Base-by-base conservation (phyloP, 2,113 vertebrate species). In the Tetrax tetrax region DNA sequence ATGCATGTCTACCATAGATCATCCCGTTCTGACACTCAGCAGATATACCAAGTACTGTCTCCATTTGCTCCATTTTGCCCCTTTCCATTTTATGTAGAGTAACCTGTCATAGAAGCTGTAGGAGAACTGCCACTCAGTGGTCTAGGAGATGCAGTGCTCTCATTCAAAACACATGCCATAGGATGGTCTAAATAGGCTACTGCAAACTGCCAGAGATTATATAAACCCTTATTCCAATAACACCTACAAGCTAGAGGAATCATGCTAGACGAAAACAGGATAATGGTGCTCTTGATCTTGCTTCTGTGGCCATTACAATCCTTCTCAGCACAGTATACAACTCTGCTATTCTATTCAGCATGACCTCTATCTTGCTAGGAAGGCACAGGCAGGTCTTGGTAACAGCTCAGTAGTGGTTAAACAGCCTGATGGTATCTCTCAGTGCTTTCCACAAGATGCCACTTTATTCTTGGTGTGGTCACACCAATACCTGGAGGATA, bases 1-100 rank as follows among this genome's bases (percentile, higher is more conserved):
- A 74, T 19, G 17, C 3, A 31, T 6, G 27, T 27, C n/a, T 2
- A 0, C 14, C 1, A 1, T 20, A 91, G n/a, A 17, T 48, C 45
- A 65, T 29, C 37, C 8, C 66, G 37, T 29, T 72, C 24, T 48
- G 19, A 56, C 59, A 35, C n/a, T 56, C 35, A 20, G n/a, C 35
- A 68, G 29, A 64, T 56, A 41, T 9, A 71, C 20, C 45, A 59
- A 9, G 12, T 23, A 51, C 4, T 20, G 6, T 61, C 38, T 56
- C 38, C 1, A 1, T 43, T 79, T 56, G 56, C 29, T 47, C 57
- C 20, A 22, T 41, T 82, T 66, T 87, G 10, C 24, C 57, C 33
- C 16, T 86, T 81, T 66, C 48, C 37, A 45, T 9, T 56, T 66
- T 61, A 45, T 12, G 24, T 33, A 71, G 41, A 64, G 17, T 24